These are phyloP conservation scores for Sericinus montela DNA, from an alignment of 2,888 invertebrate species.

Conservation along the genomic window DNA sequence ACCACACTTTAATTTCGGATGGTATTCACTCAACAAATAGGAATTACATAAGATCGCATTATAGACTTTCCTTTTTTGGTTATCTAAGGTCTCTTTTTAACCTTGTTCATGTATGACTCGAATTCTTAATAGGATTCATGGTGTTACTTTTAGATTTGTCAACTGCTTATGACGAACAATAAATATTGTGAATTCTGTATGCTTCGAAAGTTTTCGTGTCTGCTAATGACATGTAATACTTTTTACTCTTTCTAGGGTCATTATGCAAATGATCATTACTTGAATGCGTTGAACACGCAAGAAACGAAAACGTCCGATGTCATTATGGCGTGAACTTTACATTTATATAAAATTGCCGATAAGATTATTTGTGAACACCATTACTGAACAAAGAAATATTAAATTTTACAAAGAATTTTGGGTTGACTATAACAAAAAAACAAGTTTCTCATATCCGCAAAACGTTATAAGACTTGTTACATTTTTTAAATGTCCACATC, in stretches of 20 bases:
- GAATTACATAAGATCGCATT: slow-evolving; percentile 52
- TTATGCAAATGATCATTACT: slow-evolving; percentile 49
- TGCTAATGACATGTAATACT: slow-evolving; percentile 37
- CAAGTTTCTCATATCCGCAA: slow-evolving; percentile 13
- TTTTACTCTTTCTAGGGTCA: slow-evolving; percentile 44
- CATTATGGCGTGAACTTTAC: slow-evolving; percentile 37
- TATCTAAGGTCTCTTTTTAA: slow-evolving; percentile 53
- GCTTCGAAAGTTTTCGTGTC: slow-evolving; percentile 7
- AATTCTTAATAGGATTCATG: slow-evolving; percentile 29
- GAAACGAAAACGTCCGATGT: slow-evolving; percentile 40
- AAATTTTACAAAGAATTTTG: not conserved
- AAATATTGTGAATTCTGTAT: not conserved
- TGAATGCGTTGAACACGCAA: slow-evolving; percentile 36
- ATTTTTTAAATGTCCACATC: slow-evolving; percentile 9
- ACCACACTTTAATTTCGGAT: slow-evolving; percentile 41
- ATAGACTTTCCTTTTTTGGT: slow-evolving; percentile 56
- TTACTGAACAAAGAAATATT: slow-evolving; percentile 10
- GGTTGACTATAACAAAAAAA: slow-evolving; percentile 6
- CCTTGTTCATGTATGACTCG: slow-evolving; percentile 44
- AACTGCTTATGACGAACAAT: no score
- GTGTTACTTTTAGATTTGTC: not conserved
- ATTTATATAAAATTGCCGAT: slow-evolving; percentile 4
- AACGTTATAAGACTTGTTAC: not conserved
- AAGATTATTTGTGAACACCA: slow-evolving; percentile 3
- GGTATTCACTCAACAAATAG: slow-evolving; percentile 43